Evolutionary conservation across 1,140 invertebrate species (phyloP), one percentile per base, ranked within the genome.

Genomic region (Cotesia glomerata): DNA sequence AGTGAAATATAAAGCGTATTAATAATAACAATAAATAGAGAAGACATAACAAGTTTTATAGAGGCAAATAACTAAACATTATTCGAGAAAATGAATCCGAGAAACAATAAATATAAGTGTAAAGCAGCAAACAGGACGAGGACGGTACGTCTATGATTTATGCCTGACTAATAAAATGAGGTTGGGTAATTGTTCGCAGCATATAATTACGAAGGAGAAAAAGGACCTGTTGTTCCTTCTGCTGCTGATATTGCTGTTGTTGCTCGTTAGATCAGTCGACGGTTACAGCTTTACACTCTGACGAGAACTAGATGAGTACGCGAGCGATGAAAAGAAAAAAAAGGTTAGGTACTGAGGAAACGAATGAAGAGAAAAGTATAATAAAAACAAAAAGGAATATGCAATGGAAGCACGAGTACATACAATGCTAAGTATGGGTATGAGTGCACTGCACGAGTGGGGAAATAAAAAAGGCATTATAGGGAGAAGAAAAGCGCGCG

Each of bases 131-230:
- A 62, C 59, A 36, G 59, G 32, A 26, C 39, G 56, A 36, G 59
- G 58, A 26, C 58, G 56, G 58, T 8, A 72, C 70, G 45, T 64
- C 36, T 65, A 58, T 65, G 51, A 72, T 72, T 72, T 72, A 72
- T 72, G 70, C 35, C 26, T 32, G 51, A 58, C 62, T 65, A 72
- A 72, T 65, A 72, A 64, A 72, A 72, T 49, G 13, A 49, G 9
- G 62, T 32, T 65, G 36, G 63, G 63, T 72, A 72, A 72, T 72
- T 72, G 70, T 72, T 72, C 49, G 13, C 18, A 5, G 64, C 34
- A 72, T 54, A 36, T 72, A 65, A 72, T 72, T 72, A 72, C 36
- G 26, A 45, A 11, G 7, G 11, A 45, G 63, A 18, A 65, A 67
- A 26, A 67, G 65, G 13, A 64, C 36, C 39, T 49, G 14, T 36